These are phyloP conservation scores for Acronicta alni DNA, from an alignment of 2,888 invertebrate genomes.

Conservation along the genomic window DNA sequence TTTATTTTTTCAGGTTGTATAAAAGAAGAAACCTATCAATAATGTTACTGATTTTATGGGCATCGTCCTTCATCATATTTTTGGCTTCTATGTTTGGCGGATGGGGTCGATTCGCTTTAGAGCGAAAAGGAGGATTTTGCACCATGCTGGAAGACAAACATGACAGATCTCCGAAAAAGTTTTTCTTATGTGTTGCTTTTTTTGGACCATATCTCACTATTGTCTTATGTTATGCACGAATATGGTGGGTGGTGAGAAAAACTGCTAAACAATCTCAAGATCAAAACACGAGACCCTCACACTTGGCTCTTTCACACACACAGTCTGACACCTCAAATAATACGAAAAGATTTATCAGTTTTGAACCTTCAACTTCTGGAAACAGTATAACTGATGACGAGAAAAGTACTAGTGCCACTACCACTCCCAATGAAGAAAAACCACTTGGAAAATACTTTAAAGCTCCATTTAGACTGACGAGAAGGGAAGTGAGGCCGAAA, in stretches of 20 bases:
- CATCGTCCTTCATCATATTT: constrained; percentile 91
- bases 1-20: constrained; percentile 90
- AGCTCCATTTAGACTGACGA: constrained; percentile 71
- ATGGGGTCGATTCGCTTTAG: constrained; percentile 94
- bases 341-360: not conserved
- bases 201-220: constrained; percentile 95
- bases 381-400: constrained; percentile 14
- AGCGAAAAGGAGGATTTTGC: constrained; percentile 93
- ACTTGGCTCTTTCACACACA: constrained; percentile 41
- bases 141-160: constrained; percentile 92
- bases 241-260: constrained; percentile 94
- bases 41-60: constrained; percentile 94
- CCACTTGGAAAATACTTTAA: constrained; percentile 64
- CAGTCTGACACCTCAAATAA: constrained; percentile 15
- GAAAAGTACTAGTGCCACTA: not conserved
- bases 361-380: constrained; percentile 1
- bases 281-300: constrained; percentile 77
- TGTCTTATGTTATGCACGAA: constrained; percentile 94
- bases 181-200: constrained; percentile 94
- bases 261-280: constrained; percentile 86
- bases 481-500: constrained; percentile 82
- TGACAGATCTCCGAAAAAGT: constrained; percentile 92
- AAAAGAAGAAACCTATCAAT: constrained; percentile 90
- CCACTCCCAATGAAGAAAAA: constrained; percentile 25
- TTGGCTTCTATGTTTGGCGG: constrained; percentile 92